Conservation (phyloP, 2,888 invertebrate genomes). For the Diaprepes abbreviatus region DNA sequence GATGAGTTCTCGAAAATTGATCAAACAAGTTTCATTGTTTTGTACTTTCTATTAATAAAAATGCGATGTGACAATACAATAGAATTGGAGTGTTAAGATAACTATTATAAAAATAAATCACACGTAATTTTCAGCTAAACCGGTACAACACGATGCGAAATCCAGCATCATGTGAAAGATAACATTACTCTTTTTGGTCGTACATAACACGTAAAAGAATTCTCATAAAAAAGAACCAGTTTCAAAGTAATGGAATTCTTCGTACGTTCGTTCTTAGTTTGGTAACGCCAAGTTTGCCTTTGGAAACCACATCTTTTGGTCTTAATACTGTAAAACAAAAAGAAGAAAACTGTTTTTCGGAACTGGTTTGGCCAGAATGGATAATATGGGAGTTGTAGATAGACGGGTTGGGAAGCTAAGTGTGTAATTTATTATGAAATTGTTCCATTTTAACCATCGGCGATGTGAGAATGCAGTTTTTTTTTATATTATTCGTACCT, state of each 20-base stretch:
- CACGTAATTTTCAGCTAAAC: conserved; percentile 6
- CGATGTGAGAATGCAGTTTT: too few relatives aligned
- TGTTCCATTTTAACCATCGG: too few relatives aligned
- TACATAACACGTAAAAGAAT: conserved; percentile 30
- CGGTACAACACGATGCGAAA: conserved; percentile 27
- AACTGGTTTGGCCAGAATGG: conserved; percentile 29
- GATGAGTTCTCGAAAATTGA: too few relatives aligned
- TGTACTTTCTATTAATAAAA: too few relatives aligned
- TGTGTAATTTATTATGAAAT: conserved; percentile 13
- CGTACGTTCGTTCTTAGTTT: conserved; percentile 25
- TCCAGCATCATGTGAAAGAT: not conserved
- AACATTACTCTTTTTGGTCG: conserved; percentile 26
- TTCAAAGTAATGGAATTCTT: conserved; percentile 32
- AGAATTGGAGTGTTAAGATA: too few relatives aligned
- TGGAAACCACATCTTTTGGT: conserved; percentile 27
- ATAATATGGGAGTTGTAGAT: conserved; percentile 21
- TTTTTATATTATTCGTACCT: too few relatives aligned
- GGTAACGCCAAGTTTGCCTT: conserved; percentile 30
- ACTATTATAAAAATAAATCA: too few relatives aligned
- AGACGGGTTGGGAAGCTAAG: conserved; percentile 3
- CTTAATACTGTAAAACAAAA: conserved; percentile 28
- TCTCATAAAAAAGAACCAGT: conserved; percentile 34
- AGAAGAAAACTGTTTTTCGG: conserved; percentile 22
- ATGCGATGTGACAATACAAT: too few relatives aligned
- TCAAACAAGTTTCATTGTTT: too few relatives aligned